A percentile compares a stretch with the other conserved stretches of the same genome.
Evolutionary conservation across 2,888 invertebrate genomes (phyloP).

Genomic region (Tillus elongatus): DNA sequence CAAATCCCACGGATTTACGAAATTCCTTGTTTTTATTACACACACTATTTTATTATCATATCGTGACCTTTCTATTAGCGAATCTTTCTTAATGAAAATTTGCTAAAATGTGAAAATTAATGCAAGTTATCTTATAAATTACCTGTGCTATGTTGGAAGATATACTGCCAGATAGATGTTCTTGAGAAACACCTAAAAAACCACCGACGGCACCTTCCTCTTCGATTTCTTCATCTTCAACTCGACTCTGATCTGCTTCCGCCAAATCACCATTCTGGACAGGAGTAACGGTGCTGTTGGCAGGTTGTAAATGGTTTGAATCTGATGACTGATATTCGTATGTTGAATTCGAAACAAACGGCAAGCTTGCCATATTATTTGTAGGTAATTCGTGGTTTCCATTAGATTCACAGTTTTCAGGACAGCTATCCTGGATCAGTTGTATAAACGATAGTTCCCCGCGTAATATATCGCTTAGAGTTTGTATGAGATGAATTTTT

Average conservation of each 20-base stretch:
- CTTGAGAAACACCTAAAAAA: conserved; percentile 23
- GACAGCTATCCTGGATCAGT: conserved; percentile 32
- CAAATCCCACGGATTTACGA: too few species aligned
- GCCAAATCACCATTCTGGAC: conserved; percentile 67
- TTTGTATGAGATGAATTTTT: conserved; percentile 31
- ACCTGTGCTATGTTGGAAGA: conserved; percentile 5
- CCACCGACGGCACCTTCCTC: conserved; percentile 41
- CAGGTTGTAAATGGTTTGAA: neutral
- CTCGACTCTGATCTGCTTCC: conserved; percentile 70
- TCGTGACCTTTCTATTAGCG: too few species aligned
- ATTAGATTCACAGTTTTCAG: neutral
- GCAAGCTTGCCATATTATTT: conserved; percentile 26
- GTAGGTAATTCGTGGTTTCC: conserved; percentile 12
- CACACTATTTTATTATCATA: too few species aligned
- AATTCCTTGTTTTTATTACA: too few species aligned
- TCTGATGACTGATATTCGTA: too few species aligned
- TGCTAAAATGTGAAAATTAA: too few species aligned
- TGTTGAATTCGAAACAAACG: conserved; percentile 38
- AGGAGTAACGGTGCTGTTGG: conserved; percentile 37
- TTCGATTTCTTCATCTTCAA: conserved; percentile 33
- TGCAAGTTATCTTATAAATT: too few species aligned
- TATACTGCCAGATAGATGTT: conserved; percentile 5
- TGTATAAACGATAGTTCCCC: conserved; percentile 36
- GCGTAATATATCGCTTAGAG: conserved; percentile 31
- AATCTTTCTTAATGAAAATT: too few species aligned